Conservation (phyloP, 2,797 vertebrate genomes). For the Selene dorsalis region DNA sequence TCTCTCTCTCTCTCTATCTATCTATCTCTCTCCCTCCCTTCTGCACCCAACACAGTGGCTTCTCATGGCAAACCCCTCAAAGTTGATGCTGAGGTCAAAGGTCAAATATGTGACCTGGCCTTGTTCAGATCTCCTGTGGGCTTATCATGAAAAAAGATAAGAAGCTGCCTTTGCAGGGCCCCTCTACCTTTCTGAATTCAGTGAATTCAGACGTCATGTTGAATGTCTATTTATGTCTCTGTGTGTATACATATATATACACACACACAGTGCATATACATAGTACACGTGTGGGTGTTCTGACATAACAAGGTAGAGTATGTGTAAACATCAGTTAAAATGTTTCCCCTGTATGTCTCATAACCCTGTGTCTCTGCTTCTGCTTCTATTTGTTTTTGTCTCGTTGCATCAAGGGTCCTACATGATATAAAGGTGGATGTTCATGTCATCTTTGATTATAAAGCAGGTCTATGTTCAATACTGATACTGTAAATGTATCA, state of each 20-base stretch:
- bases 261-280: slow-evolving; percentile 8
- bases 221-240: slow-evolving; percentile 15
- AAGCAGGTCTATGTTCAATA: too few relatives aligned
- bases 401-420: too few relatives aligned
- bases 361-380: not conserved
- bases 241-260: slow-evolving; percentile 3
- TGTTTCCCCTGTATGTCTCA: slow-evolving; percentile 33
- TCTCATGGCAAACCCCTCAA: slow-evolving; percentile 34
- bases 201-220: slow-evolving; percentile 12
- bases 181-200: slow-evolving; percentile 1
- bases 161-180: slow-evolving; percentile 5
- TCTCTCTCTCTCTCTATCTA: slow-evolving; percentile 9
- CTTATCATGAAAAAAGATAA: slow-evolving; percentile 55
- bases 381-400: not conserved
- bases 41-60: slow-evolving; percentile 10
- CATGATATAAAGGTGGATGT: too few relatives aligned
- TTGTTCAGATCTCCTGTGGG: slow-evolving; percentile 59
- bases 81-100: slow-evolving; percentile 46
- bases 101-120: slow-evolving; percentile 71
- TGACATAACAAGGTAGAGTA: slow-evolving; percentile 18
- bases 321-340: slow-evolving; percentile 44
- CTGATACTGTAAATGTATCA: too few relatives aligned
- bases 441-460: too few relatives aligned
- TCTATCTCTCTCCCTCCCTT: slow-evolving; percentile 1
- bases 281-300: slow-evolving; percentile 1